Base-by-base conservation (phyloP, 2,888 invertebrate species). In the Auanema sp. region DNA sequence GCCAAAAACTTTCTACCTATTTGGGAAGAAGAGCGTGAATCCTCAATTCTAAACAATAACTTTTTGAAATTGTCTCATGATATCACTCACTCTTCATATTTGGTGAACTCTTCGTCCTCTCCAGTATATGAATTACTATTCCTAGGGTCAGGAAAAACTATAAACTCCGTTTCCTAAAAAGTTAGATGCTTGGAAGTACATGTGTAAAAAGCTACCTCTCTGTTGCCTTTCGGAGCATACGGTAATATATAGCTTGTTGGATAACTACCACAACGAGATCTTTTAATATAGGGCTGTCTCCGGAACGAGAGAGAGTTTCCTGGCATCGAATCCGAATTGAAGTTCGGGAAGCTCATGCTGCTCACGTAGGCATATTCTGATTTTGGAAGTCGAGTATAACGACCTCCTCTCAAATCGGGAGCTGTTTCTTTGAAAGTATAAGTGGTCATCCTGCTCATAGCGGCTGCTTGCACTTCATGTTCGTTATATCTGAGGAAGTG, bases 341-440 rank as follows among this genome's bases (percentile, higher is more conserved):
- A 33, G 8, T 21, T 47, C 21, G 47, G 21, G 6, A 18, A 47
- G 10, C 16, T 47, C 47, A 18, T 18, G 16, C 47, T 21, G 16
- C 47, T 47, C 47, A 47, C 47, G 16, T 16, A 47, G 6, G 55
- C 12, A 25, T 50, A 55, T 53, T 60, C 60, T 6, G 60, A 51
- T 54, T 60, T 60, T 8, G 42, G 54, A 21, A 50, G 52, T 10
- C 60, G 23, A 5, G 16, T 25, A 24, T 41, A 60, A 4, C 60
- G 40, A 16, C 47, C 47, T 8, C 55, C 60, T 11, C 60, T 24
- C 21, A 60, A 16, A 10, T 60, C 60, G 6, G 25, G 18, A 14
- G 54, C 55, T 1, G 76, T 76, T 53, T 72, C 69, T 58, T 74
- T 74, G 63, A 76, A 76, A 1, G 76, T 76, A 54, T 76, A 76